Base-by-base conservation (phyloP, 2,888 invertebrate genomes). In the Empis stercorea region DNA sequence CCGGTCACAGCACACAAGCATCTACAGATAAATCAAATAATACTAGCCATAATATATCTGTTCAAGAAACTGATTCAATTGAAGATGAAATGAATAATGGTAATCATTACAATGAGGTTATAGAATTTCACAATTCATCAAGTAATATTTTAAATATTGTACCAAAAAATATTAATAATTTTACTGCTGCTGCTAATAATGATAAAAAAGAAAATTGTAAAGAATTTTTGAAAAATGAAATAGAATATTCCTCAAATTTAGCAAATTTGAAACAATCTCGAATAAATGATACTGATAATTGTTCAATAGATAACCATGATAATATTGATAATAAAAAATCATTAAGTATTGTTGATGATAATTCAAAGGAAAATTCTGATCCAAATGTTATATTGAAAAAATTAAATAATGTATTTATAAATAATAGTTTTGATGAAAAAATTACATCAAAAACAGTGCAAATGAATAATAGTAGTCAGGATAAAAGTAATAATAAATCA, bases 191-290 rank as follows among this genome's bases (percentile, higher is more conserved):
- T 36, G 23, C 39, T 17, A 39, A 45, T 27, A 38, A 38, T 36
- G 44, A 48, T 43, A 48, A 45, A 44, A 49, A 32, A 37, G 38
- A 47, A 30, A 49, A 49, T 40, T 51, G 52, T 50, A 47, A 43
- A 43, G 45, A 47, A 41, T 50, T 51, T 47, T 38, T 52, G 45
- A 45, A 43, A 43, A 51, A 48, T 36, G 52, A 54, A 52, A 52
- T 52, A 36, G 47, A 49, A 39, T 45, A 47, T 41, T 49, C 51
- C 30, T 50, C 51, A 48, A 51, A 51, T 52, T 45, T 48, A 43
- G 41, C 32, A 38, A 38, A 38, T 37, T 16, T 37, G 11, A 47
- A 45, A 23, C 11, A n/a, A 49, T 36, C 17, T 17, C 38, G 11
- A 38, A 17, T 17, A 17, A 13, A 38, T 27, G 9, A 27, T 27